These are phyloP conservation scores for Pteropus rufus DNA, from an alignment of 2,797 vertebrate genomes.

Conservation along the genomic window DNA sequence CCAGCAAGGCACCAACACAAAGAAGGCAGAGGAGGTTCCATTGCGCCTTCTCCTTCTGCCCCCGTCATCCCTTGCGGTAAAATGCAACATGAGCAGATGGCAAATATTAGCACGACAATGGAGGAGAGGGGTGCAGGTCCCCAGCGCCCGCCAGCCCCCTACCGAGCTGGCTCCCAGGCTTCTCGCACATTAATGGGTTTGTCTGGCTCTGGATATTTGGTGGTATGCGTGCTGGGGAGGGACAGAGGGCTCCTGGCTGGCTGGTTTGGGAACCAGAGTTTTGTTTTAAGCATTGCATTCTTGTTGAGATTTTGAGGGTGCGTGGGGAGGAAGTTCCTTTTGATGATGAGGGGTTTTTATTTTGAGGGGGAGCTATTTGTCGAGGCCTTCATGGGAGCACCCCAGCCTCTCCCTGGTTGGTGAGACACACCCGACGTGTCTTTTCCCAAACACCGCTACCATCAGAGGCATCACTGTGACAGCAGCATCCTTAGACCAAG, in stretches of 20 bases:
- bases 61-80: slow-evolving; percentile 42
- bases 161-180: not conserved
- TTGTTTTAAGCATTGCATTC: not conserved
- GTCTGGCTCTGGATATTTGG: slow-evolving; percentile 49
- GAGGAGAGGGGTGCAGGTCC: slow-evolving; percentile 40
- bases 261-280: slow-evolving; percentile 44
- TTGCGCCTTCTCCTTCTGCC: slow-evolving; percentile 32
- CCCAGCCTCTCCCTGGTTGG: not conserved
- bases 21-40: not conserved
- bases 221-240: slow-evolving; percentile 26
- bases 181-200: slow-evolving; percentile 49
- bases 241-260: slow-evolving; percentile 44
- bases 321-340: not conserved
- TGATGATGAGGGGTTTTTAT: not conserved
- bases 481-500: not conserved
- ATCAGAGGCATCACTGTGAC: not conserved
- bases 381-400: not conserved
- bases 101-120: slow-evolving; percentile 57
- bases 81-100: slow-evolving; percentile 76
- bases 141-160: not conserved
- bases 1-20: not conserved
- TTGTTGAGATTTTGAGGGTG: not conserved
- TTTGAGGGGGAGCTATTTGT: not conserved
- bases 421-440: fast-evolving
- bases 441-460: not conserved